Evolutionary conservation across 2,888 invertebrate genomes (phyloP).

Genomic region (Mylabris sibirica): DNA sequence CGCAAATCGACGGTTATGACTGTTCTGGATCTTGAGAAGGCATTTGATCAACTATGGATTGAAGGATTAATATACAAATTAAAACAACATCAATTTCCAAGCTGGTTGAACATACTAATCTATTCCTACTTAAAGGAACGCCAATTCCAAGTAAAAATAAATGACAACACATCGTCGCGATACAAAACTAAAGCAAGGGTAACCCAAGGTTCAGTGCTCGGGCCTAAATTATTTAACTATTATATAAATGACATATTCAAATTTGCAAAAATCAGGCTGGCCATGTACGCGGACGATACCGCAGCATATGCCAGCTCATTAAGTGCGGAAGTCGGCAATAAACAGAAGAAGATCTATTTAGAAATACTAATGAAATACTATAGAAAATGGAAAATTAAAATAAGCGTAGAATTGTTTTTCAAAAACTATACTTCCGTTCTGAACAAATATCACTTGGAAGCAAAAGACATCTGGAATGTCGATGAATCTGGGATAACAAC

Average conservation of each 20-base stretch:
- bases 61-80: conserved; percentile 44
- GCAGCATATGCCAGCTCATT: conserved; percentile 8
- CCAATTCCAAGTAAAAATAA: conserved; percentile 39
- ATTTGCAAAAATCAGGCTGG: conserved; percentile 8
- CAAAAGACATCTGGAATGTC: no score
- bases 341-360: conserved; percentile 6
- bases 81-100: conserved; percentile 32
- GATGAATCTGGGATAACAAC: no score
- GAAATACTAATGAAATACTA: conserved; percentile 9
- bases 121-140: conserved; percentile 40
- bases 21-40: conserved; percentile 28
- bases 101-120: conserved; percentile 39
- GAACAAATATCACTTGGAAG: no score
- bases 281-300: conserved; percentile 30
- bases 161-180: conserved; percentile 25
- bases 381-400: conserved; percentile 24
- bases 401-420: no score
- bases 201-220: conserved; percentile 44
- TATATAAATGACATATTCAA: conserved; percentile 32
- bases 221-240: conserved; percentile 38
- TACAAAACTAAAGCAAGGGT: conserved; percentile 44
- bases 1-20: conserved; percentile 41
- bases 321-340: not conserved
- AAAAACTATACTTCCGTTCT: no score
- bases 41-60: conserved; percentile 45